Evolutionary conservation across 2,113 vertebrate genomes (phyloP), one percentile per base, ranked within the genome.

Genomic region (Petrocephalus microphthalmus): DNA sequence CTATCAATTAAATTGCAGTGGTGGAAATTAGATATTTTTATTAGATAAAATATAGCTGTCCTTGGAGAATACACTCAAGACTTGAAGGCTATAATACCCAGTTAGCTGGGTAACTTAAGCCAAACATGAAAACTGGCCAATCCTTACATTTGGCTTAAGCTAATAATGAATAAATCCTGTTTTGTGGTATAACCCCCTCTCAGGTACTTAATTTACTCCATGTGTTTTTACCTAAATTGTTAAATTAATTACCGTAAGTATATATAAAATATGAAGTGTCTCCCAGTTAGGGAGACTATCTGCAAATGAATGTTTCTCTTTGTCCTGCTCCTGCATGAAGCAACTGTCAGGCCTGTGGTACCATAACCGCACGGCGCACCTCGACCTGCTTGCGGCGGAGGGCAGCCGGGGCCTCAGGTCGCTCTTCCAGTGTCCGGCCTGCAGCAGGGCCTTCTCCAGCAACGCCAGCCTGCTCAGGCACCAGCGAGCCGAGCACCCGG

Each of bases 281-380:
- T 25, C 82, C 20, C 19, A 84, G 22, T 51, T 84, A 45, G 1
- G 4, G 22, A 84, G 52, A 15, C 25, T 33, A 17, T 5, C 13
- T 29, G 8, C 78, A 82, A 19, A 42, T 22, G 20, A 8, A 82
- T 83, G 19, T 86, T 67, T 86, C 33, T 71, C 51, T 67, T 42
- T 83, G 22, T 33, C 17, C 1, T 33, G 7, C 53, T 29, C 1
- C 2, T 60, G 33, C 52, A 15, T 60, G 51, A 53, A 99, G 98
- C 97, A 98, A 94, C 91, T 98, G 71, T 99, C 97, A 4, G 97
- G 97, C 3, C 91, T 99, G 84, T 99, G 98, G 98, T 98, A 98
- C 91, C 97, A 98, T 81, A 98, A 97, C 91, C 94, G 96, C 89
- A 98, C 96, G 60, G 96, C 96, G 88, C 97, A 98, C 87, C 96